phyloP scores from a whole-genome alignment of 2,888 invertebrate genomes.

The Agrotis ipsilon region DNA sequence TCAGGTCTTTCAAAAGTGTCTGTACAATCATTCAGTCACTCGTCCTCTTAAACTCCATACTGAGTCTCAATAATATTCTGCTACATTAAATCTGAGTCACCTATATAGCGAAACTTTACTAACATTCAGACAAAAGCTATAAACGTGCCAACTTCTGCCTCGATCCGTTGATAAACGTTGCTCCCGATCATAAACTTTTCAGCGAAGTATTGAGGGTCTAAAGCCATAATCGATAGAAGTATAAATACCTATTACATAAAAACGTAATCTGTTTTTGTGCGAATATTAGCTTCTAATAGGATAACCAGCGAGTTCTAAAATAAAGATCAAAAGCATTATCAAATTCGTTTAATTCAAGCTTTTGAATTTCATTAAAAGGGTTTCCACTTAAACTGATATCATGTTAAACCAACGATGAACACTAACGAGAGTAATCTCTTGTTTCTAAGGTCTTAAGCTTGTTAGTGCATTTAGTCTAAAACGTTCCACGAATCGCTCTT shows the following conservation, averaged over 20 bases:
- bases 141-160: constrained; percentile 52
- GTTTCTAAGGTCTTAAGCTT: constrained; percentile 40
- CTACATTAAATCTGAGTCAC: constrained; percentile 40
- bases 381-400: not conserved
- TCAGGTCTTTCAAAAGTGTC: not conserved
- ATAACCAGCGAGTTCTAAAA: constrained; percentile 15
- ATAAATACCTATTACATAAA: constrained; percentile 26
- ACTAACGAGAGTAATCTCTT: constrained; percentile 42
- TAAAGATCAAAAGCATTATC: constrained; percentile 20
- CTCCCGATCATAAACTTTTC: constrained; percentile 46
- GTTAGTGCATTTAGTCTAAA: constrained; percentile 48
- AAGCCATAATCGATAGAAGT: constrained; percentile 46
- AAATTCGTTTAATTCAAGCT: constrained; percentile 12
- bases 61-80: constrained; percentile 1
- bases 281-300: constrained; percentile 29
- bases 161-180: constrained; percentile 54
- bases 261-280: constrained; percentile 25
- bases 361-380: constrained; percentile 9
- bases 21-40: not conserved
- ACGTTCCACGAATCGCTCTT: constrained; percentile 26
- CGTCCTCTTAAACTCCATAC: not conserved
- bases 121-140: constrained; percentile 58
- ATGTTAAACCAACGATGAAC: constrained; percentile 12
- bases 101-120: constrained; percentile 40
- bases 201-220: constrained; percentile 45